Evolutionary conservation across 1,140 invertebrate genomes (phyloP).

Genomic region (Drosophila ananassae): DNA sequence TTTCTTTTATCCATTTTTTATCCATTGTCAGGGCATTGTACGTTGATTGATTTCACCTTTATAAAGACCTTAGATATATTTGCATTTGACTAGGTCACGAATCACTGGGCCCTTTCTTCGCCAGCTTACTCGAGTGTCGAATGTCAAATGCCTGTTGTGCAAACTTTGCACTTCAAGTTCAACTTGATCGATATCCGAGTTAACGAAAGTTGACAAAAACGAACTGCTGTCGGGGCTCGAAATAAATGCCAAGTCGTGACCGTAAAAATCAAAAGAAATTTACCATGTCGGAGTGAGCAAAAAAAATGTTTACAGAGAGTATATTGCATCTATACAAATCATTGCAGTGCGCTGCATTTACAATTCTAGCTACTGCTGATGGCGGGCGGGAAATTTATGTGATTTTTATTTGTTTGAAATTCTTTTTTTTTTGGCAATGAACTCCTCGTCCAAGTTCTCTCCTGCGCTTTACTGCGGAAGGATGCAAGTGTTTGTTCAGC

Average conservation of each 20-base stretch:
- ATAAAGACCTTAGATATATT: conserved; percentile 35
- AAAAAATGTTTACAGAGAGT: conserved; percentile 26
- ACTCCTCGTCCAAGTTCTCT: conserved; percentile 23
- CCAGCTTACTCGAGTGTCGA: conserved; percentile 7
- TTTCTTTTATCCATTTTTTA: neutral
- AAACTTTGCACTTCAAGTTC: conserved; percentile 38
- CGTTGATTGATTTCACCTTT: conserved; percentile 38
- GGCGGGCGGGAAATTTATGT: conserved; percentile 58
- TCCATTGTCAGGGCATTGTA: conserved; percentile 3
- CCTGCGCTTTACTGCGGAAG: conserved; percentile 12
- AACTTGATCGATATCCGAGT: conserved; percentile 39
- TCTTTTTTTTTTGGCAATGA: conserved; percentile 31
- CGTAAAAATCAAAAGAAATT: conserved; percentile 28
- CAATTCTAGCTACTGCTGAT: conserved; percentile 41
- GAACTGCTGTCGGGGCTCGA: conserved; percentile 21
- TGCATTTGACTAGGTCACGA: conserved; percentile 37
- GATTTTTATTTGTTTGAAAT: conserved; percentile 66
- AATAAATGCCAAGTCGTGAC: conserved; percentile 34
- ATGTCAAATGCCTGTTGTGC: conserved; percentile 26
- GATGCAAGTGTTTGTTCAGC: conserved; percentile 45
- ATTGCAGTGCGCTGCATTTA: conserved; percentile 50
- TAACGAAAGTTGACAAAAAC: conserved; percentile 14
- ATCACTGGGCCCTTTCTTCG: conserved; percentile 22
- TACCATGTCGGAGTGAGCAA: conserved; percentile 1
- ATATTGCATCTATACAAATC: conserved; percentile 58